Conservation (phyloP, 2,888 invertebrate genomes). For the Calephelis perditalis region DNA sequence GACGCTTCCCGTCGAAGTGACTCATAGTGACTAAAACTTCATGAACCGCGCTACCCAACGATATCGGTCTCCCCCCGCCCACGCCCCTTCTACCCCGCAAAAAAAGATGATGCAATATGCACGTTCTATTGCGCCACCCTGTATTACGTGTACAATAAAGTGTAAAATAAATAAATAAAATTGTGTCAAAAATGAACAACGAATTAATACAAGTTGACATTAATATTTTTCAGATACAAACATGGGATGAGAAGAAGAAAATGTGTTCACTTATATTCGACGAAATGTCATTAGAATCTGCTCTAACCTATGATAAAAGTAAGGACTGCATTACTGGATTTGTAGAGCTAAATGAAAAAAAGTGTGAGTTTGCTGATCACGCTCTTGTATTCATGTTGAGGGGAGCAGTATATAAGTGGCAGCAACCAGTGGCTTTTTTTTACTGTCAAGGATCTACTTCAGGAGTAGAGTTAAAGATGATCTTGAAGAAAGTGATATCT, state of each 20-base stretch:
- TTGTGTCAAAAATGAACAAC: no score
- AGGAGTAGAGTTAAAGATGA: not conserved
- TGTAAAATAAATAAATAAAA: no score
- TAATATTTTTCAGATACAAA: not conserved
- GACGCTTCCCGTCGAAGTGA: no score
- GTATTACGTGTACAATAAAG: no score
- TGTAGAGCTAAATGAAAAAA: not conserved
- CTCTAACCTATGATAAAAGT: not conserved
- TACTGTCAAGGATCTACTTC: not conserved
- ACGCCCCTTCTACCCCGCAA: no score
- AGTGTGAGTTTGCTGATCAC: not conserved
- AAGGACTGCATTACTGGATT: slow-evolving; percentile 1
- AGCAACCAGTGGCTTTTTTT: not conserved
- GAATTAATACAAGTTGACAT: not conserved
- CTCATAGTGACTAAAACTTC: no score
- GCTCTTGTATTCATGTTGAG: not conserved
- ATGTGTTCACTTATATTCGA: not conserved
- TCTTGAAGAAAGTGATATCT: not conserved
- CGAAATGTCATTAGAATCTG: not conserved
- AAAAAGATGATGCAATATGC: no score
- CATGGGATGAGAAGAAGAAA: slow-evolving; percentile 1
- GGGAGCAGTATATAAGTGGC: not conserved
- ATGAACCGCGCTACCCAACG: no score
- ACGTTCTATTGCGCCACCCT: no score
- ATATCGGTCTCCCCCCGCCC: no score